phyloP scores from a whole-genome alignment of 2,888 invertebrate genomes.

The Cylloceria caligata region DNA sequence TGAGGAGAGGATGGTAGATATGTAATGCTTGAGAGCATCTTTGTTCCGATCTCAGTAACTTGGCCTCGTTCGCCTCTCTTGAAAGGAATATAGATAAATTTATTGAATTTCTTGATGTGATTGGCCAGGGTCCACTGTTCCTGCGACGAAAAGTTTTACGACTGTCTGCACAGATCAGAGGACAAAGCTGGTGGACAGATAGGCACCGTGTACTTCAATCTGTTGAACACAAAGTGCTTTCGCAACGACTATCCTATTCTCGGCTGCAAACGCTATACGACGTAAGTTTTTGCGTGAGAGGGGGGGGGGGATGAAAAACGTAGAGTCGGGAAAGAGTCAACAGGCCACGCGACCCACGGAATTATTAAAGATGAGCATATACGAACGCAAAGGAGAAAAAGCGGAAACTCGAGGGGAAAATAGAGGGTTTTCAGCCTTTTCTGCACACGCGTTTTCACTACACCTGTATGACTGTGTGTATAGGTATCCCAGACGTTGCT shows the following conservation, averaged over 20 bases:
- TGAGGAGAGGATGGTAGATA: neutral
- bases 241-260: constrained; percentile 86
- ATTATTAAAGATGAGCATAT: constrained; percentile 57
- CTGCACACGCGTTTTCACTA: constrained; percentile 12
- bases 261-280: constrained; percentile 85
- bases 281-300: constrained; percentile 83
- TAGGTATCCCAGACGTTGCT: constrained; percentile 78
- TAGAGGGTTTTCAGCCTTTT: constrained; percentile 35
- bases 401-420: constrained; percentile 18
- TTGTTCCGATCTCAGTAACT: neutral
- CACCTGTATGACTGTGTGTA: constrained; percentile 40
- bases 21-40: neutral
- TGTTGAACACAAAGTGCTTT: constrained; percentile 87
- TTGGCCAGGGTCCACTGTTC: constrained; percentile 84
- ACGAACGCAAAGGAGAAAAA: constrained; percentile 5
- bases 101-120: constrained; percentile 51
- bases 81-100: constrained; percentile 2
- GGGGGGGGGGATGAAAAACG: neutral
- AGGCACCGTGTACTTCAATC: constrained; percentile 85
- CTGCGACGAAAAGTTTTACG: constrained; percentile 86
- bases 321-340: constrained; percentile 53
- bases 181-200: constrained; percentile 78
- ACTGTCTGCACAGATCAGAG: constrained; percentile 84
- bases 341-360: constrained; percentile 47
- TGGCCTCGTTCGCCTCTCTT: neutral